These are phyloP conservation scores for Pammene aurita DNA, from an alignment of 2,888 invertebrate genomes.

Conservation along the genomic window DNA sequence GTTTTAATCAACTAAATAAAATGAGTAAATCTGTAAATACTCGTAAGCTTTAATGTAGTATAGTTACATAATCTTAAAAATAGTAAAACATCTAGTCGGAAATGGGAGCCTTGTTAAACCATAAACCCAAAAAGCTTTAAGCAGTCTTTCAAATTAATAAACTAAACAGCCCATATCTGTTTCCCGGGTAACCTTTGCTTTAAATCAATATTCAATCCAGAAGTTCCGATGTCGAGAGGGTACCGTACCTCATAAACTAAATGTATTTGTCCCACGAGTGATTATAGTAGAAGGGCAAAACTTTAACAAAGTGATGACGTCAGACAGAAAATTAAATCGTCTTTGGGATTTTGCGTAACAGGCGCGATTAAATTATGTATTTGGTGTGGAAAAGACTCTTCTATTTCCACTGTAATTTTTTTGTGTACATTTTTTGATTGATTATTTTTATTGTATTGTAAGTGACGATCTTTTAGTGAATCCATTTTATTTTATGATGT, in stretches of 20 bases:
- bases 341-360: background rate
- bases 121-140: background rate
- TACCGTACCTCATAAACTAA: slow-evolving; percentile 19
- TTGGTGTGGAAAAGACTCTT: too few species aligned
- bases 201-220: slow-evolving; percentile 22
- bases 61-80: too few species aligned
- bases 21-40: too few species aligned
- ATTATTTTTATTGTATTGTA: background rate
- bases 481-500: too few species aligned
- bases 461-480: background rate
- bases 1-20: too few species aligned
- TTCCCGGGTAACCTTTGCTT: slow-evolving; percentile 9
- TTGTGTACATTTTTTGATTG: background rate
- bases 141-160: background rate
- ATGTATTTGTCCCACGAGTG: slow-evolving; percentile 31
- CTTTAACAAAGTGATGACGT: slow-evolving; percentile 7
- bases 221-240: slow-evolving; percentile 1
- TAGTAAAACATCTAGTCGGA: too few species aligned
- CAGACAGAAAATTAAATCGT: background rate
- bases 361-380: slow-evolving; percentile 2
- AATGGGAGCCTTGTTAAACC: too few species aligned
- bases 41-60: too few species aligned
- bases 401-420: too few species aligned
- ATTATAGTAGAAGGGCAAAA: slow-evolving; percentile 14
- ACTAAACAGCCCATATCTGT: background rate